Conservation (phyloP, 2,113 vertebrate genomes). For the Uria lomvia region DNA sequence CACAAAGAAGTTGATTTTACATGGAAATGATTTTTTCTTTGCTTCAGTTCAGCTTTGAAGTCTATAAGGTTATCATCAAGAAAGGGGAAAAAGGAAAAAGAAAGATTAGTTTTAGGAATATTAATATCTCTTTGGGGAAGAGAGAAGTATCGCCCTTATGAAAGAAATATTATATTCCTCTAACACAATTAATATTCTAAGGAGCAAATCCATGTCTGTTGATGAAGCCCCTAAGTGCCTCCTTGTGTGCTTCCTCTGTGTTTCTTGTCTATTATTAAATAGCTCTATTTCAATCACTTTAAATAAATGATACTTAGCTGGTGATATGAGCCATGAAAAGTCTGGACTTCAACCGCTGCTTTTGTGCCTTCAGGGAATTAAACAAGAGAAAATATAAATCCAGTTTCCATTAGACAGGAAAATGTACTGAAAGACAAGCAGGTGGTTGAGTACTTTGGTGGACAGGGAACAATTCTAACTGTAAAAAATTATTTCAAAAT, state of each 20-base stretch:
- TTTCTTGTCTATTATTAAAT: conserved; percentile 12
- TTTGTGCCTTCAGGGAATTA: neutral
- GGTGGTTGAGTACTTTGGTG: neutral
- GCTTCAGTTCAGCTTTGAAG: neutral
- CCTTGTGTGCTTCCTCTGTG: neutral
- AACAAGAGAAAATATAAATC: neutral
- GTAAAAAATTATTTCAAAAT: neutral
- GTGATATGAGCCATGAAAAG: neutral
- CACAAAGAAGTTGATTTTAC: neutral
- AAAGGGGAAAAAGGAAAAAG: neutral
- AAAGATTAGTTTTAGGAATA: neutral
- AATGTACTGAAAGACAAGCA: neutral
- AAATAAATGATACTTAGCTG: conserved; percentile 5
- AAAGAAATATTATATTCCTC: neutral
- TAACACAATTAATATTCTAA: neutral
- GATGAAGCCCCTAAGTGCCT: neutral
- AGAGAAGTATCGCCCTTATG: neutral
- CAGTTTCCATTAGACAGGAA: neutral
- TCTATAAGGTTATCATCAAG: neutral
- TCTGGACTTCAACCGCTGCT: neutral
- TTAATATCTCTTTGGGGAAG: neutral
- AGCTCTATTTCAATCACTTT: neutral
- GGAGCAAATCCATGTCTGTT: neutral
- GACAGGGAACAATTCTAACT: neutral
- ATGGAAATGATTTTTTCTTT: neutral